Percentiles rank a stretch among this genome's conserved stretches.
Evolutionary conservation across 2,797 vertebrate species (phyloP).

Genomic region (Sciurus carolinensis): DNA sequence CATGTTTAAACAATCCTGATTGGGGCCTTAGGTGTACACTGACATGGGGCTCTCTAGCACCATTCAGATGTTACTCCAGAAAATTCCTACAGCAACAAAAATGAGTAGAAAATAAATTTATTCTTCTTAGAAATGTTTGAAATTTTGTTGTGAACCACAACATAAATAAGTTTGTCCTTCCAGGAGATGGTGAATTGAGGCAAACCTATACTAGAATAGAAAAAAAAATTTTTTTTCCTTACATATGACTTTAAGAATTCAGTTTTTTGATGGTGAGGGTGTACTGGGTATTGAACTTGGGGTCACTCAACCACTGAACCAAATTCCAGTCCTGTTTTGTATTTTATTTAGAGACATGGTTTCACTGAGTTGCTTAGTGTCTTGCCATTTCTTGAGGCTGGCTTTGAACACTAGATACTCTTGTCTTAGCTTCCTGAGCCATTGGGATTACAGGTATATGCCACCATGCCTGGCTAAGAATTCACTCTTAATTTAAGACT

Average conservation of each 20-base stretch:
- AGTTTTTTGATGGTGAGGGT: background rate
- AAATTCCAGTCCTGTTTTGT: too few species aligned
- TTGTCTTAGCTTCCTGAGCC: too few species aligned
- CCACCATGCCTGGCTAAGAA: background rate
- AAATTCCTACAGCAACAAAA: slow-evolving; percentile 20
- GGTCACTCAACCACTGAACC: too few species aligned
- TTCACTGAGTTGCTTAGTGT: too few species aligned
- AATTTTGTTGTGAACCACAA: background rate
- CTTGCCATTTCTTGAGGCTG: too few species aligned
- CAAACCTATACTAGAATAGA: background rate
- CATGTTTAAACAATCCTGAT: background rate
- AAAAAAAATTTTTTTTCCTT: background rate
- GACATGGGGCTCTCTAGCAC: background rate
- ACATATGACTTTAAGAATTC: background rate
- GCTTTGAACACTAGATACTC: too few species aligned
- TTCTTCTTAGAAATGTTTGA: slow-evolving; percentile 27
- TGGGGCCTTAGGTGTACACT: background rate
- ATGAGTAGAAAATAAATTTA: slow-evolving; percentile 45
- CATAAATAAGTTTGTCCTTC: slow-evolving; percentile 21
- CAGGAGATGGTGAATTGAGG: background rate
- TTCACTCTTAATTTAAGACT: background rate
- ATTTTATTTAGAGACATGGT: too few species aligned
- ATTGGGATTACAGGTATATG: too few species aligned
- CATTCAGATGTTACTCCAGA: background rate
- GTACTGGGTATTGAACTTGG: too few species aligned